Conservation (phyloP, 2,888 invertebrate species). For the Rhamnusium bicolor region DNA sequence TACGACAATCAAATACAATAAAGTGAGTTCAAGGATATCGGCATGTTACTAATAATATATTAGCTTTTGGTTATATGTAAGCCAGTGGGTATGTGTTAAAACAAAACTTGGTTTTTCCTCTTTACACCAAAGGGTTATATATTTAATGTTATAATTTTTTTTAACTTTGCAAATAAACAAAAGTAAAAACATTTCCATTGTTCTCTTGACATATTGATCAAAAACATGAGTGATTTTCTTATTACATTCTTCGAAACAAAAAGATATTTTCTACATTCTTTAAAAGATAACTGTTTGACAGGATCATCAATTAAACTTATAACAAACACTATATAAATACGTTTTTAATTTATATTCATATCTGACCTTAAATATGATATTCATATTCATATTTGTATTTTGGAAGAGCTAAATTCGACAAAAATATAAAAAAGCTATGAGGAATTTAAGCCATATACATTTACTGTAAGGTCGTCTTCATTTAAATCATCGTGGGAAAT, state of each 20-base stretch:
- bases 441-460: too few relatives aligned
- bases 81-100: not conserved
- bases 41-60: not conserved
- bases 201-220: not conserved
- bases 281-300: not conserved
- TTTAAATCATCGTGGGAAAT: too few relatives aligned
- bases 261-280: not conserved
- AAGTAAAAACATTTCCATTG: not conserved
- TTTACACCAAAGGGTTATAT: not conserved
- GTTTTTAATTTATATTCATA: not conserved
- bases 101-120: not conserved
- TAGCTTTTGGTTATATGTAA: not conserved
- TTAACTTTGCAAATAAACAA: not conserved
- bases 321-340: not conserved
- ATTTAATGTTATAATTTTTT: not conserved
- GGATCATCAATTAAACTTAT: not conserved
- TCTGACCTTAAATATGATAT: not conserved
- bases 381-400: not conserved
- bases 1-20: too few relatives aligned
- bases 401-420: not conserved
- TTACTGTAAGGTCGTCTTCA: too few relatives aligned
- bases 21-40: not conserved
- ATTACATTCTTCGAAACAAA: not conserved
- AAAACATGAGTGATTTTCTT: not conserved
- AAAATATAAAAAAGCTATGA: too few relatives aligned